A percentile compares a stretch with the other conserved stretches of the same genome.
These are phyloP conservation scores for Ernsta delagoae DNA, from an alignment of 2,888 invertebrate species.

Conservation along the genomic window DNA sequence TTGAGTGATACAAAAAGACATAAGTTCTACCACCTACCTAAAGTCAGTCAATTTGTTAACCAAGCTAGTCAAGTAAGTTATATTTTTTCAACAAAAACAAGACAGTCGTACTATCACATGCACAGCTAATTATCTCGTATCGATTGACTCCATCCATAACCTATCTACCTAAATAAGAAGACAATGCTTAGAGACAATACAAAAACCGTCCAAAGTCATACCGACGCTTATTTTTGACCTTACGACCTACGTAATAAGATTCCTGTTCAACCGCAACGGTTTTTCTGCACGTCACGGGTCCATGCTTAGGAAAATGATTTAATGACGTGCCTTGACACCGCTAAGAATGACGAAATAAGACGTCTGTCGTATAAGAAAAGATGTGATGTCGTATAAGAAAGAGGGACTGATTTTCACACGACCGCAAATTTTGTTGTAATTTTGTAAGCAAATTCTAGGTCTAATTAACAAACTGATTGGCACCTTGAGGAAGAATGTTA, in stretches of 20 bases:
- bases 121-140: not conserved
- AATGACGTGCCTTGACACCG: constrained; percentile 62
- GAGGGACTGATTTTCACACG: not conserved
- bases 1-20: too few relatives aligned
- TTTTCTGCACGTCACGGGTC: constrained; percentile 50
- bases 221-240: constrained; percentile 12
- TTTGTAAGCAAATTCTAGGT: too few relatives aligned
- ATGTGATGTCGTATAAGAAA: constrained; percentile 2
- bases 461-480: too few relatives aligned
- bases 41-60: too few relatives aligned
- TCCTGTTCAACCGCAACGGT: constrained; percentile 23
- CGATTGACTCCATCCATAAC: constrained; percentile 15
- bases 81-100: not conserved
- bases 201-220: constrained; percentile 10
- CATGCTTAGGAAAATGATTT: constrained; percentile 54
- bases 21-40: too few relatives aligned
- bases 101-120: not conserved
- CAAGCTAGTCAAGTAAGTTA: not conserved
- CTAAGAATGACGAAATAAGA: constrained; percentile 40
- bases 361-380: constrained; percentile 2
- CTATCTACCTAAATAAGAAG: constrained; percentile 14
- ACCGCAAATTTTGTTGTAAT: too few relatives aligned
- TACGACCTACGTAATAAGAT: constrained; percentile 24
- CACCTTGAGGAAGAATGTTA: too few relatives aligned
- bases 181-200: constrained; percentile 1